These are phyloP conservation scores for Caenorhabditis sp. DNA, from an alignment of 2,888 invertebrate species.

Conservation along the genomic window DNA sequence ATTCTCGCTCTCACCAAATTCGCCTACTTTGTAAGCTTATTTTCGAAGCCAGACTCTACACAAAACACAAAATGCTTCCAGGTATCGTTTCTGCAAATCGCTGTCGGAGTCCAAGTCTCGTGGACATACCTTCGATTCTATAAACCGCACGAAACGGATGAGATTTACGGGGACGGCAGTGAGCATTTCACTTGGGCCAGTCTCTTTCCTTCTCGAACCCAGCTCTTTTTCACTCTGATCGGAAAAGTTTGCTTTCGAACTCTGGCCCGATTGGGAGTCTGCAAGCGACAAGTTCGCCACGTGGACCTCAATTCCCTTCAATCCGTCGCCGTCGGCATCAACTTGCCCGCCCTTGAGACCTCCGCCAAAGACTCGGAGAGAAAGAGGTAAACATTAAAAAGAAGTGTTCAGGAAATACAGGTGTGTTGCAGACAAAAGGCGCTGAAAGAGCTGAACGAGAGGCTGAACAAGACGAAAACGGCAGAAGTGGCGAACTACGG, in stretches of 20 bases:
- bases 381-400: constrained; percentile 46
- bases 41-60: no score
- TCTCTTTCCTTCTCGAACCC: constrained; percentile 73
- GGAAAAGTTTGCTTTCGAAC: constrained; percentile 67
- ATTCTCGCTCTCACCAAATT: constrained; percentile 51
- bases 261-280: constrained; percentile 66
- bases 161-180: constrained; percentile 72
- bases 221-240: constrained; percentile 67
- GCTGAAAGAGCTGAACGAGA: constrained; percentile 71
- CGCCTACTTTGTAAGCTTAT: constrained; percentile 50
- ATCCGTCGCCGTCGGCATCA: constrained; percentile 64
- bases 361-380: constrained; percentile 64
- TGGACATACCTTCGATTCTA: constrained; percentile 78
- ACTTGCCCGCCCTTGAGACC: constrained; percentile 60
- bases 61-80: constrained; percentile 1
- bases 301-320: constrained; percentile 69
- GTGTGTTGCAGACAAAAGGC: constrained; percentile 65
- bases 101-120: constrained; percentile 72
- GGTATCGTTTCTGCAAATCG: constrained; percentile 59
- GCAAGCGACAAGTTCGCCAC: constrained; percentile 70
- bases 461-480: constrained; percentile 64
- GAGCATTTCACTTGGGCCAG: constrained; percentile 78
- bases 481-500: constrained; percentile 52
- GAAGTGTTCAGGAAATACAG: neutral
- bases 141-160: constrained; percentile 67